Evolutionary conservation across 1,140 invertebrate genomes (phyloP), one percentile per base, ranked within the genome.

Genomic region (Drosophila varians): DNA sequence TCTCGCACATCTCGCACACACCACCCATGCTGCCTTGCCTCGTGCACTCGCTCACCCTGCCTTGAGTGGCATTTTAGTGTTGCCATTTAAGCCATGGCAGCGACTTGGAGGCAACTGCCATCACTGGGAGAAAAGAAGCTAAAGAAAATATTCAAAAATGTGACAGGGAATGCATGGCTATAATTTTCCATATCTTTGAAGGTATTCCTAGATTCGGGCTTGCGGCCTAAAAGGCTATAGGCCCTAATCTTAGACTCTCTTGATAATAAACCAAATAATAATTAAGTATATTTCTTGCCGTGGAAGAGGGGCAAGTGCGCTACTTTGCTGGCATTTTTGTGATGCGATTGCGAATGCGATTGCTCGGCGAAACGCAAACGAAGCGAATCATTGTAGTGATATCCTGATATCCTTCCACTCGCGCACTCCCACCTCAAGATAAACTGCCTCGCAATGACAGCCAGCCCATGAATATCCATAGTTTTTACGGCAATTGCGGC

Each of bases 11-110:
- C 12, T 51, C 9, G 40, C 46, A 57, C 18, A 55, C n/a, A n/a
- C n/a, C n/a, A n/a, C n/a, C n/a, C n/a, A n/a, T n/a, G n/a, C n/a
- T n/a, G n/a, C n/a, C n/a, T n/a, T n/a, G n/a, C n/a, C 34, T 47
- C 42, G 18, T 21, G 52, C 48, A 51, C 21, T 34, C 14, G n/a
- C 38, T 47, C 54, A 58, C 53, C 49, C 48, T 75, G 79, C 79
- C 80, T 68, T 86, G 76, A 84, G 79, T 86, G 79, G 77, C 83
- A 86, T 84, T 84, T 86, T 76, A 86, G 79, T 84, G 72, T 74
- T 82, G 54, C 58, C 74, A 84, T 77, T 61, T 78, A 76, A 74
- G 71, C 73, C 65, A 54, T 42, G 43, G 26, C 68, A 73, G 23
- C 74, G 48, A 74, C 62, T 75, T 76, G 65, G 54, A 43, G 46